Conservation (phyloP, 2,797 vertebrate genomes). For the Helostoma temminkii region DNA sequence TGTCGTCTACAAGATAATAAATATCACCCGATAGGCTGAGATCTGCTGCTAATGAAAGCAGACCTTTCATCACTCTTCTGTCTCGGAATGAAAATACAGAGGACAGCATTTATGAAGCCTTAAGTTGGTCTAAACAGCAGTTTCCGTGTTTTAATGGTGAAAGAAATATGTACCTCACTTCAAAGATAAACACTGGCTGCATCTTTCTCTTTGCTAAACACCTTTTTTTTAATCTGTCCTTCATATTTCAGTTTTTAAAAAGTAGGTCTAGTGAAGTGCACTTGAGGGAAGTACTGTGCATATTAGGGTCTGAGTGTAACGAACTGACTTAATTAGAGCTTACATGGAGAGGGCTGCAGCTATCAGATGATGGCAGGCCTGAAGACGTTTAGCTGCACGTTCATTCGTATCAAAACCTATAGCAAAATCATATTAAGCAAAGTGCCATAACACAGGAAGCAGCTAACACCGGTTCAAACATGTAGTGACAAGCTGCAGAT, state of each 20-base stretch:
- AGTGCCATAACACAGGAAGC: slow-evolving; percentile 7
- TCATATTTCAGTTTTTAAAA: slow-evolving; percentile 46
- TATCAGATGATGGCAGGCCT: slow-evolving; percentile 39
- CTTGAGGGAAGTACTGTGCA: slow-evolving; percentile 62
- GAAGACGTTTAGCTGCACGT: slow-evolving; percentile 29
- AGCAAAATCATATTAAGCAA: slow-evolving; percentile 37
- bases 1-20: slow-evolving; percentile 43
- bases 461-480: slow-evolving; percentile 2
- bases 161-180: slow-evolving; percentile 44
- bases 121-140: slow-evolving; percentile 37
- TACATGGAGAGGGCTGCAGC: slow-evolving; percentile 48
- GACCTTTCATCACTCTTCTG: slow-evolving; percentile 37
- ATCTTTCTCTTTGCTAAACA: slow-evolving; percentile 32
- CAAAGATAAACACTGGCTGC: slow-evolving; percentile 40
- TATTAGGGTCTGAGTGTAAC: slow-evolving; percentile 61
- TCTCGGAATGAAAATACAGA: slow-evolving; percentile 32
- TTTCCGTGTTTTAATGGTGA: slow-evolving; percentile 32
- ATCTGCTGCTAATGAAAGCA: slow-evolving; percentile 41
- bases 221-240: slow-evolving; percentile 45
- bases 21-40: slow-evolving; percentile 28
- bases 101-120: slow-evolving; percentile 27
- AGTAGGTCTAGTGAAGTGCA: slow-evolving; percentile 44
- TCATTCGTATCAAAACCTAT: slow-evolving; percentile 30
- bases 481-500: neutral
- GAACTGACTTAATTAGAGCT: slow-evolving; percentile 66